A percentile compares a stretch with the other conserved stretches of the same genome.
phyloP scores from a whole-genome alignment of 2,888 invertebrate species.

The Taphrorychus bicolor region DNA sequence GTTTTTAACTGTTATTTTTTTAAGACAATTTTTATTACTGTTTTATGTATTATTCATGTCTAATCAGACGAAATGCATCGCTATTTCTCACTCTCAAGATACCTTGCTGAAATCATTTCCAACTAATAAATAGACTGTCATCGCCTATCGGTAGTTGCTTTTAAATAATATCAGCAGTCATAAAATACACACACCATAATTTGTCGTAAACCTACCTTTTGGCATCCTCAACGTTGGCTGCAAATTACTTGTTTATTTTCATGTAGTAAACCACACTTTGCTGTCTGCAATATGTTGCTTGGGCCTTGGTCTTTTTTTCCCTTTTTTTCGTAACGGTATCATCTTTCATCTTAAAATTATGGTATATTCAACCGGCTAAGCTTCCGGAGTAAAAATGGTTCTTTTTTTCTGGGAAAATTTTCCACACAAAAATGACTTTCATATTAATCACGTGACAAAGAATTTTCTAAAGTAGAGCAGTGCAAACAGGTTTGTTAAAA shows the following conservation, averaged over 20 bases:
- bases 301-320: constrained; percentile 8
- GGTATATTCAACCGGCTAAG: constrained; percentile 13
- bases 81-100: neutral
- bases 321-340: constrained; percentile 21
- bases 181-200: neutral
- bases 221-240: neutral
- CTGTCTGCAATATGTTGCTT: constrained; percentile 19
- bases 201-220: constrained; percentile 1
- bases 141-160: neutral
- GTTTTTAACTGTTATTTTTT: too few relatives aligned
- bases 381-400: constrained; percentile 13
- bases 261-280: constrained; percentile 11
- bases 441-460: neutral
- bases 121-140: constrained; percentile 3
- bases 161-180: neutral
- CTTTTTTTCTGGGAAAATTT: neutral
- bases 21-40: too few relatives aligned
- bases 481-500: neutral
- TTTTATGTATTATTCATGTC: too few relatives aligned
- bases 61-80: too few relatives aligned
- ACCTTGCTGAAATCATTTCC: neutral
- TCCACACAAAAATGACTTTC: neutral
- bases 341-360: constrained; percentile 20
- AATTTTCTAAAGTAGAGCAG: neutral
- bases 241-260: constrained; percentile 8